Percentiles rank a stretch among this genome's conserved stretches.
These are phyloP conservation scores for Phengaris alcon DNA, from an alignment of 2,888 invertebrate species.

Conservation along the genomic window DNA sequence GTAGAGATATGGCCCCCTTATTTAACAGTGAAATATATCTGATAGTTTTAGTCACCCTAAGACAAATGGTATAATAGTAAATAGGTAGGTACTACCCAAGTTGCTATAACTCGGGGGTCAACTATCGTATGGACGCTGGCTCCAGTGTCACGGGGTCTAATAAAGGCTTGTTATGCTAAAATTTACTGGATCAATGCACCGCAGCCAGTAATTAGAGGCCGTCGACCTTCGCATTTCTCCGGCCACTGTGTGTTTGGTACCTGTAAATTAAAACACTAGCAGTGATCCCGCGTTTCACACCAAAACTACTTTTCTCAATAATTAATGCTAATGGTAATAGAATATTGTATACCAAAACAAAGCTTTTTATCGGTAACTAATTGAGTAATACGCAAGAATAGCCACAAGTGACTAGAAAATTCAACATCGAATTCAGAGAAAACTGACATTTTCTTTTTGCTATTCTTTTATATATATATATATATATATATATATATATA, in stretches of 20 bases:
- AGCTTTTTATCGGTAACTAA: too few relatives aligned
- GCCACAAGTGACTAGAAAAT: neutral
- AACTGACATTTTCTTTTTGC: neutral
- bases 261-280: neutral
- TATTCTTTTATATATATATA: too few relatives aligned
- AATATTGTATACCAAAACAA: too few relatives aligned
- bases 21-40: too few relatives aligned
- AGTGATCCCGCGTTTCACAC: neutral
- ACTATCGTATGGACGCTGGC: constrained; percentile 40
- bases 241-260: constrained; percentile 10
- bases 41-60: too few relatives aligned
- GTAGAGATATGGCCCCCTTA: too few relatives aligned
- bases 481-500: too few relatives aligned
- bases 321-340: too few relatives aligned
- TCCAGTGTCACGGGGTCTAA: constrained; percentile 56
- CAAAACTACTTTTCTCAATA: too few relatives aligned
- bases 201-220: constrained; percentile 73
- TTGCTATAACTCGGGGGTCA: constrained; percentile 33
- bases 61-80: too few relatives aligned
- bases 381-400: too few relatives aligned
- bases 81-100: neutral
- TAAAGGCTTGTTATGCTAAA: constrained; percentile 75
- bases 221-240: constrained; percentile 58
- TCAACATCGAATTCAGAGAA: neutral
- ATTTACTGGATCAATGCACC: constrained; percentile 77